These are phyloP conservation scores for Tragelaphus strepsiceros DNA, from an alignment of 2,113 vertebrate species.

Conservation along the genomic window DNA sequence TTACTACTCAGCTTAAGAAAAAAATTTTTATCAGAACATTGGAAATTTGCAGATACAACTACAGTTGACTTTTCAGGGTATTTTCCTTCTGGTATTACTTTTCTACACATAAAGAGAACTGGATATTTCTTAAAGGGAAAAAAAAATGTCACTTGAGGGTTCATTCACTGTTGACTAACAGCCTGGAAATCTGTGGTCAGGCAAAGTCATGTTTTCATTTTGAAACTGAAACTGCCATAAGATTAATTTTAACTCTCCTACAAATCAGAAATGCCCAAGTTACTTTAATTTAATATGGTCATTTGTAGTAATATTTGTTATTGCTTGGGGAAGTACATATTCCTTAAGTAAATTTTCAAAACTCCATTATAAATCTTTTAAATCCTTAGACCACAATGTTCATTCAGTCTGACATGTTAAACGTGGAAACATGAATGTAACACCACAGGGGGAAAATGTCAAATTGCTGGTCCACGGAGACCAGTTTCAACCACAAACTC, in stretches of 20 bases:
- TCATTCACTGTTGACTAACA: slow-evolving; percentile 55
- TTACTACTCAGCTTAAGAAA: background rate
- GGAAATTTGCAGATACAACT: background rate
- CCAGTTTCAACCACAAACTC: slow-evolving; percentile 71
- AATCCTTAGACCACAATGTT: slow-evolving; percentile 74
- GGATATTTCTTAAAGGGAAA: slow-evolving; percentile 7
- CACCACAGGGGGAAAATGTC: slow-evolving; percentile 70
- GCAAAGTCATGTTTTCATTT: slow-evolving; percentile 62
- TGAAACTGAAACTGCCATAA: slow-evolving; percentile 60
- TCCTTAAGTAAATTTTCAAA: slow-evolving; percentile 76
- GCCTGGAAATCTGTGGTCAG: slow-evolving; percentile 53
- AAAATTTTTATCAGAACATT: background rate
- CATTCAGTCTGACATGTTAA: slow-evolving; percentile 63
- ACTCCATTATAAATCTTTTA: slow-evolving; percentile 77
- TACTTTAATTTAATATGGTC: slow-evolving; percentile 69
- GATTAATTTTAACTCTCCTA: slow-evolving; percentile 68
- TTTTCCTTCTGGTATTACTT: slow-evolving; percentile 38
- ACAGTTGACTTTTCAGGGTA: background rate
- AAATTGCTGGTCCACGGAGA: slow-evolving; percentile 71
- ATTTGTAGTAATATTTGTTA: slow-evolving; percentile 67
- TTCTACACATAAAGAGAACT: slow-evolving; percentile 21
- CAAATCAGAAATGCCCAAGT: slow-evolving; percentile 72
- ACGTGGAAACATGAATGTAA: slow-evolving; percentile 41
- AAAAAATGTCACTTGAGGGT: slow-evolving; percentile 11
- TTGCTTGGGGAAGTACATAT: slow-evolving; percentile 74